phyloP scores from a whole-genome alignment of 2,797 vertebrate species.

The Lagocephalus sceleratus region DNA sequence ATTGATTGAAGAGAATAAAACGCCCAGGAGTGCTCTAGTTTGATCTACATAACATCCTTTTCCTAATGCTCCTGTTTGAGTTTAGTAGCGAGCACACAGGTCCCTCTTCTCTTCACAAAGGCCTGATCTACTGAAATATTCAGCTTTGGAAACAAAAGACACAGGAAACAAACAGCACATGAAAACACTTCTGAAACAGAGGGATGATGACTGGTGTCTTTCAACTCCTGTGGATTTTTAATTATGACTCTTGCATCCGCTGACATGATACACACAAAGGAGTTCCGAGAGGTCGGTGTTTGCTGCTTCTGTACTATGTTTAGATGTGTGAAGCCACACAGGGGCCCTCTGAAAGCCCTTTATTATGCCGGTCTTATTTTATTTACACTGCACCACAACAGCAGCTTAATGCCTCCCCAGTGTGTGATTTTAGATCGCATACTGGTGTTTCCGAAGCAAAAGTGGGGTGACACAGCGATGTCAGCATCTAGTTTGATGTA shows the following conservation, averaged over 20 bases:
- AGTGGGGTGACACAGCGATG: not conserved
- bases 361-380: not conserved
- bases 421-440: not conserved
- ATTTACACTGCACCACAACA: constrained; percentile 1
- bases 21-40: constrained; percentile 60
- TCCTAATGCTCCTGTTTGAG: constrained; percentile 62
- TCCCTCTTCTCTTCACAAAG: constrained; percentile 58
- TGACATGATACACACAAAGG: constrained; percentile 16
- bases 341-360: not conserved
- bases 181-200: constrained; percentile 34
- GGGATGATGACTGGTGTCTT: constrained; percentile 31
- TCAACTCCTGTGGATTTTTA: constrained; percentile 40
- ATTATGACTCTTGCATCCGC: constrained; percentile 36
- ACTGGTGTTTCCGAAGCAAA: not conserved
- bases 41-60: constrained; percentile 68
- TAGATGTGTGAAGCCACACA: too few species aligned
- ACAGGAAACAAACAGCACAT: constrained; percentile 38
- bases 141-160: constrained; percentile 42
- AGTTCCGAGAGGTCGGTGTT: constrained; percentile 9
- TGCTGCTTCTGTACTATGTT: constrained; percentile 5
- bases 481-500: not conserved
- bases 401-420: not conserved
- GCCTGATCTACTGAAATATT: constrained; percentile 53
- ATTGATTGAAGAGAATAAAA: constrained; percentile 61
- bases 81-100: constrained; percentile 49